These are phyloP conservation scores for Dynastes hyllus DNA, from an alignment of 2,888 invertebrate genomes.

Conservation along the genomic window DNA sequence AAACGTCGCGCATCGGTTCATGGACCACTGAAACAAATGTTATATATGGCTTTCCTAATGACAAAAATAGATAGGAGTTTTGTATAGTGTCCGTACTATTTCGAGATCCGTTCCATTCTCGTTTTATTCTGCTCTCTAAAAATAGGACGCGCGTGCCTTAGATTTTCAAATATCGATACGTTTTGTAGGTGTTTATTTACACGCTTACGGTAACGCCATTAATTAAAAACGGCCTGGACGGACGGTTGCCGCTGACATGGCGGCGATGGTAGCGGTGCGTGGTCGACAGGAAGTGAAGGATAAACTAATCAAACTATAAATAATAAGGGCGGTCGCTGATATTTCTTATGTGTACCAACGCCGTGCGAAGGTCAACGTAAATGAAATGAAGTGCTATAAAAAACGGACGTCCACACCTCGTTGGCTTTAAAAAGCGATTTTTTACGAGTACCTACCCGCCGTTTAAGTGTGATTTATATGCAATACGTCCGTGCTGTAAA, in stretches of 20 bases:
- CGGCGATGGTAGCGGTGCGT: neutral
- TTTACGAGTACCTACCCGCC: neutral
- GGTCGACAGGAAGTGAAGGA: neutral
- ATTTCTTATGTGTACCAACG: neutral
- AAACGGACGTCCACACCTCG: neutral
- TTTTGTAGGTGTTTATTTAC: constrained; percentile 37
- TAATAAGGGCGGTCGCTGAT: constrained; percentile 8
- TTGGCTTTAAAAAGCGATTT: neutral
- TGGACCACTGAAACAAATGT: constrained; percentile 46
- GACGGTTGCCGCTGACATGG: neutral
- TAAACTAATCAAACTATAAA: constrained; percentile 4
- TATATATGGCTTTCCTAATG: constrained; percentile 41
- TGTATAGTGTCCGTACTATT: constrained; percentile 36
- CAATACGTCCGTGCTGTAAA: neutral
- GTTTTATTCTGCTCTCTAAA: constrained; percentile 37
- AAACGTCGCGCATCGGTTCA: constrained; percentile 27
- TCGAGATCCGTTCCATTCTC: constrained; percentile 36
- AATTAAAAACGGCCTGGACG: constrained; percentile 19
- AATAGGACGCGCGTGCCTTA: constrained; percentile 42
- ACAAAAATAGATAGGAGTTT: constrained; percentile 35
- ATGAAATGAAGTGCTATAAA: constrained; percentile 25
- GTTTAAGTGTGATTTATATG: neutral
- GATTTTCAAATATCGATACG: constrained; percentile 42
- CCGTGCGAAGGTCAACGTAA: constrained; percentile 6
- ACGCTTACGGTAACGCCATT: constrained; percentile 10